A percentile compares a stretch with the other conserved stretches of the same genome.
Conservation (phyloP, 2,797 vertebrate species). For the Acridotheres tristis region DNA sequence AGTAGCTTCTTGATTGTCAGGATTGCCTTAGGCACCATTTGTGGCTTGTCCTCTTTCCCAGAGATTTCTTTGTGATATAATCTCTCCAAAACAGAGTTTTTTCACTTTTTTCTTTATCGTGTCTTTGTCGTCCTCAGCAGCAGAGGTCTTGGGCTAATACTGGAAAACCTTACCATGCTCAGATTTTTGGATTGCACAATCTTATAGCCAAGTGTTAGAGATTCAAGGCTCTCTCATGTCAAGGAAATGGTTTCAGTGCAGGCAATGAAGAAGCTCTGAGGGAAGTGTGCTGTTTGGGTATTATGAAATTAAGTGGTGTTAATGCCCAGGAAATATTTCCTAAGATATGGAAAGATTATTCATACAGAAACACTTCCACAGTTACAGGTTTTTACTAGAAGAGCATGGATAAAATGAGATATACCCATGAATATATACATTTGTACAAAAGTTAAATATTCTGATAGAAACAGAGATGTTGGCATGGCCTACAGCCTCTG, state of each 20-base stretch:
- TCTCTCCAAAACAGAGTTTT: not conserved
- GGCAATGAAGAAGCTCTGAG: not conserved
- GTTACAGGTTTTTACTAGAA: not conserved
- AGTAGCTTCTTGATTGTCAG: not conserved
- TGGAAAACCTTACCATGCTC: not conserved
- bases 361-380: not conserved
- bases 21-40: accelerated
- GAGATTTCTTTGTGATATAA: not conserved
- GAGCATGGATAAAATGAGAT: not conserved
- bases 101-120: not conserved
- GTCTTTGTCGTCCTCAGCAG: not conserved
- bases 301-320: not conserved
- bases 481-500: not conserved
- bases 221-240: not conserved
- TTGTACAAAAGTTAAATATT: not conserved
- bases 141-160: not conserved
- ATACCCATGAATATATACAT: not conserved
- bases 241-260: not conserved
- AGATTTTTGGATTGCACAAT: not conserved
- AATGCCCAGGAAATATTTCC: not conserved
- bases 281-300: not conserved
- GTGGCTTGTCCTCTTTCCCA: not conserved
- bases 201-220: not conserved
- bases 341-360: not conserved
- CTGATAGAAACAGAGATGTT: not conserved